Evolutionary conservation across 2,113 vertebrate genomes (phyloP).

Genomic region (Eretmochelys imbricata): DNA sequence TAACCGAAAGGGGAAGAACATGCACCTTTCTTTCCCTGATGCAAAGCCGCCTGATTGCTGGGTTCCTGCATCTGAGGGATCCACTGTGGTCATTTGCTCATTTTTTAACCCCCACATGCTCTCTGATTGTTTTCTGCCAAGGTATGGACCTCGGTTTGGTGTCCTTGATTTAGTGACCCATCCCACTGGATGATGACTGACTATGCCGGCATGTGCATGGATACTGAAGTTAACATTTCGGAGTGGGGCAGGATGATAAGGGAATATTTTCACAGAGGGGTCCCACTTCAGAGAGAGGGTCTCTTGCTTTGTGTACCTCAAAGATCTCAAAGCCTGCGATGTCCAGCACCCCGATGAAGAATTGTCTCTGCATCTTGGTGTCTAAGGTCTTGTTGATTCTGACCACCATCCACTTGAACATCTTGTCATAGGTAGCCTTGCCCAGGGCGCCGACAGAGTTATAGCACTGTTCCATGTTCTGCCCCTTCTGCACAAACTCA

Average conservation of each 20-base stretch:
- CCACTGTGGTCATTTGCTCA: background rate
- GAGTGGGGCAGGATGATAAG: background rate
- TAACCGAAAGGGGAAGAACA: background rate
- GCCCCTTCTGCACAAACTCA: conserved; percentile 69
- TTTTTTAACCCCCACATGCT: background rate
- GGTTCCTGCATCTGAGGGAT: background rate
- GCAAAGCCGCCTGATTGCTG: background rate
- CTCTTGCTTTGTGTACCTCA: conserved; percentile 20
- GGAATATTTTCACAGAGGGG: background rate
- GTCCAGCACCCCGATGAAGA: conserved; percentile 68
- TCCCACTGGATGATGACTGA: background rate
- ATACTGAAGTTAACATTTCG: background rate
- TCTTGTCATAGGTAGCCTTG: conserved; percentile 67
- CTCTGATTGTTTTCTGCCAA: background rate
- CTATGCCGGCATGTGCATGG: background rate
- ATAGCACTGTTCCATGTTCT: conserved; percentile 60
- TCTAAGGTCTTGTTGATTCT: conserved; percentile 69
- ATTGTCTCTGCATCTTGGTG: conserved; percentile 66
- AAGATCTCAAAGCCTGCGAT: conserved; percentile 69
- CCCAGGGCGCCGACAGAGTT: conserved; percentile 56
- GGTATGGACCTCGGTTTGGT: background rate
- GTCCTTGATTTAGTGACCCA: background rate
- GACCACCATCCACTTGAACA: conserved; percentile 71
- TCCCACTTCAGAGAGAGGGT: background rate
- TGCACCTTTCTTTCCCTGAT: background rate